Evolutionary conservation across 2,113 vertebrate species (phyloP), one percentile per base, ranked within the genome.

Genomic region (Amia ocellicauda): DNA sequence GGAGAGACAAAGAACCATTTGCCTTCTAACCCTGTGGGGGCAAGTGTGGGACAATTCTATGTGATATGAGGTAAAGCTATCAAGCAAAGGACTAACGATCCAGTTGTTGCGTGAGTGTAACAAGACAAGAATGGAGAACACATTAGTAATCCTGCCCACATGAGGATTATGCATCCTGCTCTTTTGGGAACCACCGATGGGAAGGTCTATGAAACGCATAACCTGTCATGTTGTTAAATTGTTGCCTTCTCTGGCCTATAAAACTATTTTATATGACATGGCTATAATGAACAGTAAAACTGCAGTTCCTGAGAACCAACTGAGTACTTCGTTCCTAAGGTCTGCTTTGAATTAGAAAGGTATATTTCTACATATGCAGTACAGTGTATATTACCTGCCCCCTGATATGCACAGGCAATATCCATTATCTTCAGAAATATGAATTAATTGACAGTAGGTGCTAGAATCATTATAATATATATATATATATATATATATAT

Each of bases 311-410:
- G 47, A 49, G 41, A 47, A 45, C 63, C 63, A 66, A 26, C 67
- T 63, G 60, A 69, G 60, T 27, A 40, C 36, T 11, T 31, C 19
- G 36, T 45, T 65, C 36, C 54, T 31, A 60, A 42, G 60, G 36
- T 16, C 69, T 71, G 69, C n/a, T 55, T 63, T 56, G 64, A 24
- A 14, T 54, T 54, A 27, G 8, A n/a, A n/a, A n/a, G n/a, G n/a
- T n/a, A n/a, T n/a, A n/a, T n/a, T n/a, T n/a, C n/a, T n/a, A n/a
- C n/a, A 54, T 19, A 50, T 50, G 7, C 20, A 50, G 47, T 50
- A 50, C 16, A 50, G 20, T 50, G 16, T 50, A 50, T 22, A 17
- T n/a, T n/a, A n/a, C n/a, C n/a, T n/a, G n/a, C n/a, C n/a, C n/a
- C n/a, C n/a, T n/a, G n/a, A n/a, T n/a, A n/a, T n/a, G n/a, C n/a